Base-by-base conservation (phyloP, 2,113 vertebrate species). In the Heterotis niloticus region DNA sequence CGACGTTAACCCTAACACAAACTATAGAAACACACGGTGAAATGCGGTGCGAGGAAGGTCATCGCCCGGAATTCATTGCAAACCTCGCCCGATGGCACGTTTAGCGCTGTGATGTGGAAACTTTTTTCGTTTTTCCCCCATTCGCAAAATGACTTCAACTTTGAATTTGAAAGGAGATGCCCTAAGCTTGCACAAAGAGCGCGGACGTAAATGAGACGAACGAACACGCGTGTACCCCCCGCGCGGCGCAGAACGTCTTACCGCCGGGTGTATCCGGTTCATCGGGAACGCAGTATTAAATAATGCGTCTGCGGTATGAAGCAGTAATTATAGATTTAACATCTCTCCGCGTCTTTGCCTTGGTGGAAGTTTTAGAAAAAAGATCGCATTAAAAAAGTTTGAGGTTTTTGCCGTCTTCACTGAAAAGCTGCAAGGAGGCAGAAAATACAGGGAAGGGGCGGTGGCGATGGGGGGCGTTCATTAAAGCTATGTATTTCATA, bases 121-220 rank as follows among this genome's bases (percentile, higher is more conserved):
- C 60, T 62, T 62, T 20, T 59, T 74, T 44, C 2, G 24, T 23
- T 65, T 71, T 71, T 52, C 20, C 52, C 23, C 52, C 52, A 52
- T 34, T 54, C 20, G 34, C 26, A 51, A 70, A 70, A 70, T 70
- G 68, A 70, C n/a, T 72, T 52, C 69, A n/a, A 51, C 54, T 52
- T n/a, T 51, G 54, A n/a, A 72, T n/a, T 72, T 72, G 34, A 72
- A 72, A 72, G 69, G 20, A 52, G 52, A 72, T 24, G 44, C 16
- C n/a, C 52, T 12, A 54, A 52, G 69, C 34, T 44, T 44, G 34
- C 51, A 24, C 18, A 52, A 52, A 34, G 54, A 72, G 52, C 69
- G 23, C 69, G 4, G 10, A 51, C 26, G 16, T 17, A 69, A 34
- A 34, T 5, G 16, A 4, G 10, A 34, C 4, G 29, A 13, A 9